Evolutionary conservation across 2,888 invertebrate species (phyloP), one percentile per base, ranked within the genome.

Genomic region (Pachliopta kotzebuea): DNA sequence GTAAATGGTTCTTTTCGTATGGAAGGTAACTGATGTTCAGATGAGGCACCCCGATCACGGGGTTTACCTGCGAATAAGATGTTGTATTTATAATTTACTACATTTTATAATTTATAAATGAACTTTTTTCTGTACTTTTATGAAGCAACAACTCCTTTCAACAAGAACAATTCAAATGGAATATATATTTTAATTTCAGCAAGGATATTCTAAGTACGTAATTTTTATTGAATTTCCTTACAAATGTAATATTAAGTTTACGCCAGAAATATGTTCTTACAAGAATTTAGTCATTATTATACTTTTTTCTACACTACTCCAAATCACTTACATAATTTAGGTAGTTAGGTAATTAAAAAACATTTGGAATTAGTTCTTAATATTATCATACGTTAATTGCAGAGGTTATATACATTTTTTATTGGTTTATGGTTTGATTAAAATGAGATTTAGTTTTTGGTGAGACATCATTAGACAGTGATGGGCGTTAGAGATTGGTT

Each of bases 1-100:
- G 94, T 93, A 72, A 96, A 94, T 68, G 95, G 93, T 74, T 91
- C 90, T 71, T 86, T 90, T 73, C 91, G 82, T 55, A 86, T 75
- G 60, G 77, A 71, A 26, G 84, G 77, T 37, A 79, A 72, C 74
- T 82, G 77, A 21, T 72, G 80, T 68, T 88, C 89, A 31, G 81
- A 76, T 42, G 86, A 84, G 74, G 84, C 70, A 52, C 81, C 85
- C 77, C 90, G 88, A 68, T 84, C 88, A 18, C 91, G 89, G 81
- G 90, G 88, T 79, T 89, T 90, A 86, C 90, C 91, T 91, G 89
- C 2, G 81, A 88, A 52, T 67, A 76, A 70, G 63, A 62, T 68
- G 61, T 31, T 20, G 37, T 31, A 6, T 21, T 60, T 17, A 57
- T n/a, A n/a, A 45, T 20, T 20, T 65, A 14, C 3, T 45, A 45